These are phyloP conservation scores for Probosciger aterrimus DNA, from an alignment of 2,113 vertebrate species.

Conservation along the genomic window DNA sequence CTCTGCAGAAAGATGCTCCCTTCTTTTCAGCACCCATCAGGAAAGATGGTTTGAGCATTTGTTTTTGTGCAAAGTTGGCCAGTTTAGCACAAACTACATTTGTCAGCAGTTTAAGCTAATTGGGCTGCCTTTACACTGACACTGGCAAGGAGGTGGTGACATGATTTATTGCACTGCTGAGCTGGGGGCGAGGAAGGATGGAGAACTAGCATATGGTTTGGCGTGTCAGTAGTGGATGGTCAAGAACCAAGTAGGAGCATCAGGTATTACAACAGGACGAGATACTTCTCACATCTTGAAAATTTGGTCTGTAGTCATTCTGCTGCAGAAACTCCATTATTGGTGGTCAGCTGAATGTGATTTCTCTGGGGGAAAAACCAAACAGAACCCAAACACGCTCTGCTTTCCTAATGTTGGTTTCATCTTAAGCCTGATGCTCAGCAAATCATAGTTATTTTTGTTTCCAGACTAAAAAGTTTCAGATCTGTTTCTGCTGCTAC, in stretches of 20 bases:
- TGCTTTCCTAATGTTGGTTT: background rate
- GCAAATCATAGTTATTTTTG: background rate
- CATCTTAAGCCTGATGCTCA: background rate
- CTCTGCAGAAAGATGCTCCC: background rate
- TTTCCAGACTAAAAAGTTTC: background rate
- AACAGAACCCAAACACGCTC: background rate
- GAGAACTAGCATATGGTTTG: background rate
- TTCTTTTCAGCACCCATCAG: background rate
- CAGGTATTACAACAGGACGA: background rate
- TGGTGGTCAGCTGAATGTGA: background rate
- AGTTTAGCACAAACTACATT: background rate
- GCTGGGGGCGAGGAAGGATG: constrained; percentile 2
- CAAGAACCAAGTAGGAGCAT: background rate
- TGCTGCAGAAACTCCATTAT: background rate
- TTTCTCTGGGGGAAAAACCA: background rate
- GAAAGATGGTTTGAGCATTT: background rate
- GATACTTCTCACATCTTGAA: background rate
- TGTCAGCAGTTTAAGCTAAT: constrained; percentile 43
- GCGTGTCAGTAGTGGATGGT: background rate
- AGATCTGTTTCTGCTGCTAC: background rate
- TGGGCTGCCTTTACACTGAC: constrained; percentile 40
- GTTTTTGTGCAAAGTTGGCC: background rate
- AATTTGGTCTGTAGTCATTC: background rate
- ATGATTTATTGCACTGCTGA: constrained; percentile 35
- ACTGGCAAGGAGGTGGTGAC: constrained; percentile 3